Conservation (phyloP, 2,797 vertebrate species). For the Galaxias olidus region DNA sequence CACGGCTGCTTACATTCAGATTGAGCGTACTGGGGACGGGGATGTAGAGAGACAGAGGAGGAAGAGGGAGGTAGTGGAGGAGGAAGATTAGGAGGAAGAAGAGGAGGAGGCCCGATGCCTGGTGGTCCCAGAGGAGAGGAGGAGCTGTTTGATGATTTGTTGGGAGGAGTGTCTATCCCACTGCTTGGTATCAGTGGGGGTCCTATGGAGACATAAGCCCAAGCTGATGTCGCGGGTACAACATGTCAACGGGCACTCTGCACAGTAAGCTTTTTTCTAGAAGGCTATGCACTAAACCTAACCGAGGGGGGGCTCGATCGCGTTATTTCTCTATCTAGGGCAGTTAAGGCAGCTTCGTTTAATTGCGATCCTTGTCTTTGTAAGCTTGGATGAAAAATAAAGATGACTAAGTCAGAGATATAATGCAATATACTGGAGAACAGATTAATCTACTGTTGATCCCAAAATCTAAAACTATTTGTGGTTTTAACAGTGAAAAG, state of each 20-base stretch:
- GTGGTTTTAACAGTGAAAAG: background rate
- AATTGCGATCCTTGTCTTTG: no score
- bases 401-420: no score
- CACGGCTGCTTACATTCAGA: slow-evolving; percentile 91
- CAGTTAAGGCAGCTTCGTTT: no score
- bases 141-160: slow-evolving; percentile 69
- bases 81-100: slow-evolving; percentile 62
- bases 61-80: slow-evolving; percentile 74
- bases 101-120: slow-evolving; percentile 71
- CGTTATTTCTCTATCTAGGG: no score
- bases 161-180: slow-evolving; percentile 84
- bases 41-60: slow-evolving; percentile 86
- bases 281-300: no score
- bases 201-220: slow-evolving; percentile 80
- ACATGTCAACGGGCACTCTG: no score
- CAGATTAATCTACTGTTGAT: no score
- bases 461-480: no score
- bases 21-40: slow-evolving; percentile 92
- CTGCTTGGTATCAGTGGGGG: slow-evolving; percentile 87
- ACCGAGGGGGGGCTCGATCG: no score
- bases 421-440: no score
- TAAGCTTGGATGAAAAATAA: no score
- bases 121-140: slow-evolving; percentile 73
- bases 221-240: slow-evolving; percentile 38
- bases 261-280: no score